Percentiles rank a stretch among this genome's conserved stretches.
phyloP scores from a whole-genome alignment of 2,888 invertebrate genomes.

The Seira musarum region DNA sequence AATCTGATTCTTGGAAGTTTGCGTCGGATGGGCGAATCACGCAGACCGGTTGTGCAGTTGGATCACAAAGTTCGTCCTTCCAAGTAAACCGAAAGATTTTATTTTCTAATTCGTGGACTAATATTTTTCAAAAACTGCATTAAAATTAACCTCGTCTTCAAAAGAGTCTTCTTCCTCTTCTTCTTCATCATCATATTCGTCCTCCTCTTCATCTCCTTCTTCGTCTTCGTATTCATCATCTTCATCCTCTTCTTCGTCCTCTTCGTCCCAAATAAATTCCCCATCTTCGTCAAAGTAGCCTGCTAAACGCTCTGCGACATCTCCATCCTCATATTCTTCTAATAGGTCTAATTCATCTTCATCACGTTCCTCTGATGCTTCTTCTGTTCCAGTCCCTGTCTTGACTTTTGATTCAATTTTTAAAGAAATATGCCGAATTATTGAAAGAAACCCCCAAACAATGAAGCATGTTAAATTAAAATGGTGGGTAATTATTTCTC shows the following conservation, averaged over 20 bases:
- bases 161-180: constrained; percentile 58
- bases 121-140: too few species aligned
- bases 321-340: neutral
- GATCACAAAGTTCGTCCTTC: neutral
- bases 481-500: too few species aligned
- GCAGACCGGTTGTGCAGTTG: too few species aligned
- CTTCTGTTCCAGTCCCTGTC: neutral
- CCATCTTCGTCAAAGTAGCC: too few species aligned
- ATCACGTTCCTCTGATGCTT: neutral
- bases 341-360: neutral
- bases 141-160: constrained; percentile 19
- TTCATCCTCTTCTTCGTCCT: constrained; percentile 23
- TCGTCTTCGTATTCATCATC: constrained; percentile 17
- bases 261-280: neutral
- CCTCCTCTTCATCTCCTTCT: constrained; percentile 47
- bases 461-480: too few species aligned
- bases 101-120: too few species aligned
- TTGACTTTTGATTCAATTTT: too few species aligned
- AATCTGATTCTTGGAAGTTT: constrained; percentile 39
- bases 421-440: too few species aligned
- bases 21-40: constrained; percentile 42
- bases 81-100: too few species aligned
- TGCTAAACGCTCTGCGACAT: neutral
- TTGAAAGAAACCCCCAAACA: too few species aligned
- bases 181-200: constrained; percentile 58